Conservation (phyloP, 1,140 invertebrate genomes). For the Caenorhabditis latens region DNA sequence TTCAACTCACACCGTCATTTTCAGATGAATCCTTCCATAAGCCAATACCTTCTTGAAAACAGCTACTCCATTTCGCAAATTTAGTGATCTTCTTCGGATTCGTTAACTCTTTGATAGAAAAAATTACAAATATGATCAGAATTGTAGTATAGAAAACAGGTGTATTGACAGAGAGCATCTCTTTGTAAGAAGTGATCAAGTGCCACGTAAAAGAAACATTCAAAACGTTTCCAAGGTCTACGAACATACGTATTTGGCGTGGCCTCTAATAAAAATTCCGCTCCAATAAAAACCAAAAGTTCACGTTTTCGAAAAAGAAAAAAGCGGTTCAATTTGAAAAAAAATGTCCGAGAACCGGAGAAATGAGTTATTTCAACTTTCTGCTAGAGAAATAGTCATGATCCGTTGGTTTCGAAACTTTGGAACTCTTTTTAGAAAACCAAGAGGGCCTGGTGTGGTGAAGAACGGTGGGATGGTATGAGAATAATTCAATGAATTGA, state of each 20-base stretch:
- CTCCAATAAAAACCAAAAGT: no score
- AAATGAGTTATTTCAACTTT: neutral
- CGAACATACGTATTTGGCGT: neutral
- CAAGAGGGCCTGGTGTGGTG: neutral
- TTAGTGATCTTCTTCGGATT: neutral
- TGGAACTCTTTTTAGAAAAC: neutral
- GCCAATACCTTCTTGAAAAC: neutral
- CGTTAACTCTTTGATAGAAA: conserved; percentile 18
- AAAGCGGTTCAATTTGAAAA: no score
- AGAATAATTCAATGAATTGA: neutral
- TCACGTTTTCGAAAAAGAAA: no score
- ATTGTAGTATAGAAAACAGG: neutral
- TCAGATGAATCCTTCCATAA: neutral
- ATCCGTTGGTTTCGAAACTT: conserved; percentile 46
- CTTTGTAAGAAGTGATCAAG: neutral
- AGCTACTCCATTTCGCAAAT: neutral
- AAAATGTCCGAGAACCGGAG: no score
- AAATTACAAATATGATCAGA: neutral
- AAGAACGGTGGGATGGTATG: neutral
- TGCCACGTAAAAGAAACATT: neutral
- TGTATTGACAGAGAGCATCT: neutral
- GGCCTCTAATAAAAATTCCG: neutral
- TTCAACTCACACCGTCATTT: no score
- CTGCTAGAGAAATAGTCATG: conserved; percentile 1
- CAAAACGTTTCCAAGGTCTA: neutral